Percentiles rank a stretch among this genome's conserved stretches.
Evolutionary conservation across 2,797 vertebrate species (phyloP).

Genomic region (Simalia tracyae): DNA sequence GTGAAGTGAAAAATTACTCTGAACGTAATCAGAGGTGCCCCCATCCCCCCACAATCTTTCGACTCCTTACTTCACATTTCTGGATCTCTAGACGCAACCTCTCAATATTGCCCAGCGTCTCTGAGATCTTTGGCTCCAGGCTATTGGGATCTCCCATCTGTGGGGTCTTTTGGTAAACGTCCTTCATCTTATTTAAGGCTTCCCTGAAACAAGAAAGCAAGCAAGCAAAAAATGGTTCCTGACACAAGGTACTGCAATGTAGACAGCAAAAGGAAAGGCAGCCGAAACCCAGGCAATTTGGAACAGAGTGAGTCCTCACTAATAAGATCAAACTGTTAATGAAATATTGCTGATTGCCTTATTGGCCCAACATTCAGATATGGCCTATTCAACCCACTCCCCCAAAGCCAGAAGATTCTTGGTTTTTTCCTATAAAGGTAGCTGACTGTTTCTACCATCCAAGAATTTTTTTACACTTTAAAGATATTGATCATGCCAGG

Average conservation of each 20-base stretch:
- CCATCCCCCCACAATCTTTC: no score
- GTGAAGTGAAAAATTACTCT: not conserved
- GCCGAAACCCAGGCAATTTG: not conserved
- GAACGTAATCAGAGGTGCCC: not conserved
- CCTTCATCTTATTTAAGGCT: conserved; percentile 91
- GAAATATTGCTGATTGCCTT: not conserved
- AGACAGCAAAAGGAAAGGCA: not conserved
- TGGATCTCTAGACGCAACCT: conserved; percentile 81
- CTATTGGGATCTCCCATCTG: conserved; percentile 91
- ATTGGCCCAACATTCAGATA: not conserved
- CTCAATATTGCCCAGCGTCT: conserved; percentile 86
- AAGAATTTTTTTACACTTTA: not conserved
- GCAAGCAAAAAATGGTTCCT: not conserved
- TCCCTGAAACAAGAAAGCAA: conserved; percentile 71
- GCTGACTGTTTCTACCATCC: not conserved
- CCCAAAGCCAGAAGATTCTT: not conserved
- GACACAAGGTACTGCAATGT: not conserved
- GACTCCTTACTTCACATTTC: conserved; percentile 84
- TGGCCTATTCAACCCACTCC: no score
- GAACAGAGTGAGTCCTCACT: not conserved
- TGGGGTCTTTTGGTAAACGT: conserved; percentile 90
- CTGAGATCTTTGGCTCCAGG: conserved; percentile 84
- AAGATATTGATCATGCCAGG: not conserved
- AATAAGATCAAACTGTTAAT: not conserved
- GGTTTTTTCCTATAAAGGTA: not conserved